Base-by-base conservation (phyloP, 2,888 invertebrate species). In the Mimas tiliae region DNA sequence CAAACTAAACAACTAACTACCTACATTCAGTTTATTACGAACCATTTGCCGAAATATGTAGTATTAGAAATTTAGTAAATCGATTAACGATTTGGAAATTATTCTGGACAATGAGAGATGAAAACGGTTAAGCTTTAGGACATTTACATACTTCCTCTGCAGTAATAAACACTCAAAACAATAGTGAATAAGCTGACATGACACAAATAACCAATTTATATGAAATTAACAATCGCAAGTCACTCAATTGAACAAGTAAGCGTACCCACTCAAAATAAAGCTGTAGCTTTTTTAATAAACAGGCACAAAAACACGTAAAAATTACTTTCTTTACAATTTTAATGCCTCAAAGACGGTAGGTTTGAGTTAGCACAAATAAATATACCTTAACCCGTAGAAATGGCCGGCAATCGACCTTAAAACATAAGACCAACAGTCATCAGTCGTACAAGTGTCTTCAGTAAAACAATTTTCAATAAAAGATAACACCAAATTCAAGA, bases 371-470 rank as follows among this genome's bases (percentile, higher is more conserved):
- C 58, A 19, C 38, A 58, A 58, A 58, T 42, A 45, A 27, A 21
- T 53, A 42, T 38, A 53, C 52, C 64, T 63, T 63, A 63, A 33
- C 16, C 48, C 11, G 50, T 53, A 47, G n/a, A 47, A 64, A 53
- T 64, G 12, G 38, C 52, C 38, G 52, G n/a, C 47, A 55, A 64
- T 47, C 47, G 53, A 45, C 64, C 16, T 55, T 45, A 47, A 11
- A 47, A 16, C 33, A 12, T 19, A 19, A 16, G 16, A 19, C 16
- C 11, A 38, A 58, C 42, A 1, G 19, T 12, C 58, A 58, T 58
- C 16, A 42, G 12, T 21, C 58, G 58, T 42, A 7, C 19, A 12
- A 6, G 19, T 11, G 6, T 6, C 27, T 48, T 33, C 47, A 63
- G 6, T 62, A 48, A 48, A 7, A 33, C 27, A 21, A 47, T 21